phyloP scores from a whole-genome alignment of 1,140 invertebrate genomes.

The Spodoptera litura region DNA sequence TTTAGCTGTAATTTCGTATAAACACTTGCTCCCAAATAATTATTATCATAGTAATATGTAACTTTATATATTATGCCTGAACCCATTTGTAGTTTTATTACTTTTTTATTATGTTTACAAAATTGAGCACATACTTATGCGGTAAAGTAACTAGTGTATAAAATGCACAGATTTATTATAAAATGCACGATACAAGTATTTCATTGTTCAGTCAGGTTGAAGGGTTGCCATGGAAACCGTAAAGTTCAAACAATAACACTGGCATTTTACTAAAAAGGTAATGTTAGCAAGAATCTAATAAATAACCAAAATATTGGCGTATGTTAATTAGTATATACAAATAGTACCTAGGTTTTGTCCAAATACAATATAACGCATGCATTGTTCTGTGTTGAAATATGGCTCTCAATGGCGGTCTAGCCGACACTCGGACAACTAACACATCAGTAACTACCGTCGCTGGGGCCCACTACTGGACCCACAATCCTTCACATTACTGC shows the following conservation, averaged over 20 bases:
- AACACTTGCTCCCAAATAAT: conserved; percentile 42
- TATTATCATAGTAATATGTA: conserved; percentile 37
- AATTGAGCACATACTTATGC: conserved; percentile 55
- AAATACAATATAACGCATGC: conserved; percentile 40
- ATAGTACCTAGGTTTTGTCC: conserved; percentile 42
- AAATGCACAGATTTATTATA: conserved; percentile 55
- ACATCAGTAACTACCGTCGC: too few relatives aligned
- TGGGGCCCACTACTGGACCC: too few relatives aligned
- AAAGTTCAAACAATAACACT: conserved; percentile 36
- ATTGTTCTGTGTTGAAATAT: conserved; percentile 35
- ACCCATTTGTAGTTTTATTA: conserved; percentile 37
- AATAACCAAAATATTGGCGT: conserved; percentile 47
- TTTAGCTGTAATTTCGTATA: conserved; percentile 30
- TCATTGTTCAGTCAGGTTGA: conserved; percentile 50
- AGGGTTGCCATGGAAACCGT: conserved; percentile 29
- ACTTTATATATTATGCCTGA: conserved; percentile 50
- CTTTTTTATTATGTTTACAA: conserved; percentile 47
- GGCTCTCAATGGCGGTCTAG: conserved; percentile 40
- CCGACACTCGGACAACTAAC: not conserved
- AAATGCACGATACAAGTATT: conserved; percentile 56
- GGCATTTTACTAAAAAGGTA: conserved; percentile 32
- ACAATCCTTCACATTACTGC: not conserved
- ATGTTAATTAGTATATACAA: conserved; percentile 45
- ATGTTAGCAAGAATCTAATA: conserved; percentile 28
- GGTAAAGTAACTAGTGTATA: conserved; percentile 56